Evolutionary conservation across 2,888 invertebrate genomes (phyloP).

Genomic region (Lingula anatina): DNA sequence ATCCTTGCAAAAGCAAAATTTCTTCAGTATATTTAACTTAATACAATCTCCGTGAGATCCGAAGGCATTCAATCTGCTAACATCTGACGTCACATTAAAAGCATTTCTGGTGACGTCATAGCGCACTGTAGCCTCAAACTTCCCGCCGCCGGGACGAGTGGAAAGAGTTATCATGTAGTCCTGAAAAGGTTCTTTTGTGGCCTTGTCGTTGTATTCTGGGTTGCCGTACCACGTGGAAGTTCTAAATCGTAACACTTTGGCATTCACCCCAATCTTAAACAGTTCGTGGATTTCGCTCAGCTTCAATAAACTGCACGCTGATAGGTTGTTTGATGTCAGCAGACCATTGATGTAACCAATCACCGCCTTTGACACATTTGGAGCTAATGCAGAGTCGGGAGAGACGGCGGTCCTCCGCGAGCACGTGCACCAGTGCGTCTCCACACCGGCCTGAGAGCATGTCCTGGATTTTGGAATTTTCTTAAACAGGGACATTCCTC

Average conservation of each 20-base stretch:
- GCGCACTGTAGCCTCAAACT: not conserved
- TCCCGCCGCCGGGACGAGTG: not conserved
- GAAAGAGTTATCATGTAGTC: not conserved
- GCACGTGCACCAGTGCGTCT: not conserved
- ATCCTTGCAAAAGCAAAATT: no score
- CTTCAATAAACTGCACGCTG: no score
- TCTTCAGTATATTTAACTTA: no score
- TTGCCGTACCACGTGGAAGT: not conserved
- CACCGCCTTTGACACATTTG: no score
- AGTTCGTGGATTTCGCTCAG: not conserved
- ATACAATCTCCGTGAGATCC: no score
- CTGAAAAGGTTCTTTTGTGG: not conserved
- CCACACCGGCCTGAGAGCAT: not conserved
- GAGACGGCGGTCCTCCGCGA: not conserved
- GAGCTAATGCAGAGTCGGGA: no score
- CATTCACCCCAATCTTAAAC: not conserved
- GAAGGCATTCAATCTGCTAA: no score
- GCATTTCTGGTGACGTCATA: no score
- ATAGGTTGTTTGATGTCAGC: no score
- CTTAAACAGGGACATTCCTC: not conserved
- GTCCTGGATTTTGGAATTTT: not conserved
- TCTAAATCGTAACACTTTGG: not conserved
- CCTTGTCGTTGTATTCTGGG: not conserved
- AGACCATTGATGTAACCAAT: no score
- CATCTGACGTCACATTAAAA: no score